A percentile compares a stretch with the other conserved stretches of the same genome.
Evolutionary conservation across 64 coral and sea anemone genomes (phyloP).

Genomic region (Montipora sp.): DNA sequence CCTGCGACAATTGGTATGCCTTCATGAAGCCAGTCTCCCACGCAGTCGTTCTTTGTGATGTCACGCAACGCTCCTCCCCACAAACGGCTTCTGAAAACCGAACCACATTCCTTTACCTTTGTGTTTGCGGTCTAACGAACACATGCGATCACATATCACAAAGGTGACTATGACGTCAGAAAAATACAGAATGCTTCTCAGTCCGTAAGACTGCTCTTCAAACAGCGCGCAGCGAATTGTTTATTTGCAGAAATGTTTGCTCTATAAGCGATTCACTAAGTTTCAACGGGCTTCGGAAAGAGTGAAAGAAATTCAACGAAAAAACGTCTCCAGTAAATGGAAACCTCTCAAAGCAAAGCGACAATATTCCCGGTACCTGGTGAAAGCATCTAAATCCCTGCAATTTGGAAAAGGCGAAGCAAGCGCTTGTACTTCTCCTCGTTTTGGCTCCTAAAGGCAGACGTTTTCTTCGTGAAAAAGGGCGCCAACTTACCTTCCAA

Average conservation of each 20-base stretch:
- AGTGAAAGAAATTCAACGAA: not conserved
- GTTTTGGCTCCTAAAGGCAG: not conserved
- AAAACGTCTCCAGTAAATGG: not conserved
- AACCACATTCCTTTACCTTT: not conserved
- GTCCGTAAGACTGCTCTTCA: not conserved
- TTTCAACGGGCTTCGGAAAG: not conserved
- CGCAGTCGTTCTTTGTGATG: not conserved
- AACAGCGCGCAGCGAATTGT: not conserved
- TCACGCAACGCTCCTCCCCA: not conserved
- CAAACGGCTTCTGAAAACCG: not conserved
- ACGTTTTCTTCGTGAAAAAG: not conserved
- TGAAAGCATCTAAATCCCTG: not conserved
- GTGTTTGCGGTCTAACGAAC: too few relatives aligned
- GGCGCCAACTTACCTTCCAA: not conserved
- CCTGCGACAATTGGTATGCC: too few relatives aligned
- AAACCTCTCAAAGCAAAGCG: not conserved
- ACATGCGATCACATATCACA: too few relatives aligned
- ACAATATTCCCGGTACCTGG: not conserved
- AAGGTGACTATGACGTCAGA: too few relatives aligned
- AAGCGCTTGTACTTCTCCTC: not conserved
- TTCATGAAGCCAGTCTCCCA: not conserved
- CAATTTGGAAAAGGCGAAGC: slow-evolving; percentile 3
- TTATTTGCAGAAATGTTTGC: not conserved
- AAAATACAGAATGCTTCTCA: too few relatives aligned
- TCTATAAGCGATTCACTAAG: not conserved